These are phyloP conservation scores for Aythya fuligula DNA, from an alignment of 2,797 vertebrate genomes.

Conservation along the genomic window DNA sequence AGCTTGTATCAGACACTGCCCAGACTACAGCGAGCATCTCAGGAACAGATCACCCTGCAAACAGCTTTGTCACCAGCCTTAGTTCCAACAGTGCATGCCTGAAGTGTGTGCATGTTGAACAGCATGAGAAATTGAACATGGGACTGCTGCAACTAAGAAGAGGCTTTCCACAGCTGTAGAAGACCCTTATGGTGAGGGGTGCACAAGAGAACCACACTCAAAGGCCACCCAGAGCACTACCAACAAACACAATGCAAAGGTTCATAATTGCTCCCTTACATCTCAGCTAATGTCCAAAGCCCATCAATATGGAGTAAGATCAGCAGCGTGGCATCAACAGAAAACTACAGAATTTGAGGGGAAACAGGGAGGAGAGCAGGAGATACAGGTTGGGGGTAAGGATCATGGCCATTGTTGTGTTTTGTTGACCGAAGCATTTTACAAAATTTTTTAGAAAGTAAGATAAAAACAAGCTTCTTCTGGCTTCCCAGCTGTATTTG, in stretches of 20 bases:
- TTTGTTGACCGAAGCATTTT: background rate
- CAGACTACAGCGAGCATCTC: rapidly evolving
- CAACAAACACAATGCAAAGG: background rate
- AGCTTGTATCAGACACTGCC: background rate
- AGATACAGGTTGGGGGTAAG: background rate
- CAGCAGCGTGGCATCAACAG: background rate
- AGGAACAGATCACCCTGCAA: rapidly evolving
- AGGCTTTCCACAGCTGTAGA: background rate
- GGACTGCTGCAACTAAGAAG: background rate
- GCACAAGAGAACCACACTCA: rapidly evolving
- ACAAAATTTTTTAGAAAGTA: background rate
- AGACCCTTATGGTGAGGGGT: background rate
- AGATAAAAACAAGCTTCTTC: background rate
- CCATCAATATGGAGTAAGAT: background rate
- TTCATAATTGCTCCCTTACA: background rate
- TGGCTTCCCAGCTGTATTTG: background rate
- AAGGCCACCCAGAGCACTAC: background rate
- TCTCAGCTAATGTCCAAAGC: background rate
- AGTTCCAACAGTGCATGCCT: rapidly evolving
- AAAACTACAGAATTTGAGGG: background rate
- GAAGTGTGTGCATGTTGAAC: background rate
- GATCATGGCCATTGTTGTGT: background rate
- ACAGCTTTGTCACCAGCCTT: background rate
- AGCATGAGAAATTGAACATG: background rate
- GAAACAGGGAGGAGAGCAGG: background rate